A percentile compares a stretch with the other conserved stretches of the same genome.
These are phyloP conservation scores for Helleia helle DNA, from an alignment of 2,888 invertebrate species.

Conservation along the genomic window DNA sequence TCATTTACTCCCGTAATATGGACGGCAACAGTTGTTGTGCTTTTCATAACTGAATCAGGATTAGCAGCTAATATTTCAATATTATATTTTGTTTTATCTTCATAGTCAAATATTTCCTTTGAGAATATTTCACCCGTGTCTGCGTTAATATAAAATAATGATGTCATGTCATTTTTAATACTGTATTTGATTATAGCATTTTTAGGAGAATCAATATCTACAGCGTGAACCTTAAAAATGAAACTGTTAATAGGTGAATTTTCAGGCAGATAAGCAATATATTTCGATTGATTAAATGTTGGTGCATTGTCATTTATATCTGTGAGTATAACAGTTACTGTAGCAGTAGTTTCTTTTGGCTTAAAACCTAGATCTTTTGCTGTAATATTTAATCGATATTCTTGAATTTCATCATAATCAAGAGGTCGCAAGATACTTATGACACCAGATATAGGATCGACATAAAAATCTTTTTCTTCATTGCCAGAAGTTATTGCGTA, in stretches of 20 bases:
- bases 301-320: constrained; percentile 97
- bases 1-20: constrained; percentile 91
- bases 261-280: constrained; percentile 86
- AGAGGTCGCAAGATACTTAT: constrained; percentile 85
- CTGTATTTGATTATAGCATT: constrained; percentile 90
- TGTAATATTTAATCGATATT: constrained; percentile 89
- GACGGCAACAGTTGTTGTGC: constrained; percentile 80
- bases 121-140: constrained; percentile 85
- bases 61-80: constrained; percentile 88
- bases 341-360: constrained; percentile 82
- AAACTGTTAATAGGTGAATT: constrained; percentile 84
- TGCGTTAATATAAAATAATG: constrained; percentile 84
- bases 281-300: constrained; percentile 83
- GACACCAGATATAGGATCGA: constrained; percentile 84
- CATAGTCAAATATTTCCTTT: constrained; percentile 88
- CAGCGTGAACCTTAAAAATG: constrained; percentile 83
- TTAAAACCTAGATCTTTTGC: constrained; percentile 91
- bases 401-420: constrained; percentile 90
- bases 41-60: constrained; percentile 87
- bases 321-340: constrained; percentile 87
- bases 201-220: constrained; percentile 90
- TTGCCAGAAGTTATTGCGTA: constrained; percentile 91
- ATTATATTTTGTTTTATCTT: constrained; percentile 83
- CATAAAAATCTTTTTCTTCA: constrained; percentile 83
- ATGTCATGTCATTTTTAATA: constrained; percentile 83